Evolutionary conservation across 2,888 invertebrate genomes (phyloP).

Genomic region (Lithodes maja): DNA sequence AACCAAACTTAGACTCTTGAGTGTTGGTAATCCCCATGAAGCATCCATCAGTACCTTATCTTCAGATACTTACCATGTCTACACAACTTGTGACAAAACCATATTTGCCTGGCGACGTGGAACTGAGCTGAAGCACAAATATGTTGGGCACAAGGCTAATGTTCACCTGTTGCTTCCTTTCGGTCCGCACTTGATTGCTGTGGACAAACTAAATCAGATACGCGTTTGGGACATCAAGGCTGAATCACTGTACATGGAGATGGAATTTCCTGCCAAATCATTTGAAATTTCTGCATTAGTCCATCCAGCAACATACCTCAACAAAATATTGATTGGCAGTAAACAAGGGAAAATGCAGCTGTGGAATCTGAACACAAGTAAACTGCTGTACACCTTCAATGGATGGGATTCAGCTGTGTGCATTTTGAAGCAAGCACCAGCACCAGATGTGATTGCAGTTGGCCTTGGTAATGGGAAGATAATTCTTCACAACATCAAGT

Average conservation of each 20-base stretch:
- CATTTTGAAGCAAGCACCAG: constrained; percentile 88
- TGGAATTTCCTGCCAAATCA: constrained; percentile 77
- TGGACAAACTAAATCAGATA: constrained; percentile 85
- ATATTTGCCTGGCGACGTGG: constrained; percentile 92
- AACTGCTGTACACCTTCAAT: constrained; percentile 77
- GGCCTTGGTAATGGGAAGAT: constrained; percentile 89
- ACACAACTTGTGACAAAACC: constrained; percentile 84
- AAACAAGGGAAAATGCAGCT: constrained; percentile 77
- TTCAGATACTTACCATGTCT: constrained; percentile 85
- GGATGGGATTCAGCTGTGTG: constrained; percentile 82
- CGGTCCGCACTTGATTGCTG: constrained; percentile 87
- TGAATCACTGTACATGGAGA: constrained; percentile 76
- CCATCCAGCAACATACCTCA: constrained; percentile 95
- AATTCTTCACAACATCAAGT: constrained; percentile 89
- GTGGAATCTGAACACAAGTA: constrained; percentile 90
- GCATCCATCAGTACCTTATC: constrained; percentile 87
- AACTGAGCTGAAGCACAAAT: constrained; percentile 87
- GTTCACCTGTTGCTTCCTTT: constrained; percentile 88
- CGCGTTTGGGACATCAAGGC: constrained; percentile 90
- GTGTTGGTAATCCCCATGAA: constrained; percentile 87
- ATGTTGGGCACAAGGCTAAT: constrained; percentile 83
- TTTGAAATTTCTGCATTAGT: constrained; percentile 88
- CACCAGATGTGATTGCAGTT: constrained; percentile 92
- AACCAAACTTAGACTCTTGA: constrained; percentile 79
- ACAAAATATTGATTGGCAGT: constrained; percentile 81